Evolutionary conservation across 2,113 vertebrate species (phyloP), one percentile per base, ranked within the genome.

Genomic region (Puntigrus tetrazona): DNA sequence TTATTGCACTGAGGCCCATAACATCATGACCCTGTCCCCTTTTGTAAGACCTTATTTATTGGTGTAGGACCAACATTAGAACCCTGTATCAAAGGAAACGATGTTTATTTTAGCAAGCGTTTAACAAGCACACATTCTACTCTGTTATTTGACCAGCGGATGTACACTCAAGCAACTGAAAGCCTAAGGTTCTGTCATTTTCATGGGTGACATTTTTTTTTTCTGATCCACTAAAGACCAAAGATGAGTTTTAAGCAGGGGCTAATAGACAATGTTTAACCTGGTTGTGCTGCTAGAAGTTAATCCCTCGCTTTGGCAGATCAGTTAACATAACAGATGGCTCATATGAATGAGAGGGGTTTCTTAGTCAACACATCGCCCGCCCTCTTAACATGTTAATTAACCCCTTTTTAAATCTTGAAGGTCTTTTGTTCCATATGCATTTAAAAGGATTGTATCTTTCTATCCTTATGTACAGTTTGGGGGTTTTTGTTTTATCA

Each of bases 1-100:
- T 91, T 92, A 91, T 92, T 94, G 94, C 94, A 95, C 94, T 93
- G 92, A 95, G 92, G 94, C 89, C 90, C 94, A 85, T 92, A 94
- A 94, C 92, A 91, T 90, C 90, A 93, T 91, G 92, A 91, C 90
- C 91, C 89, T 89, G 93, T 93, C 88, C 86, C 88, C 91, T 90
- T 93, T 93, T 92, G 91, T 93, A 92, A 93, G 93, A 94, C 95
- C 92, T 95, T 96, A 95, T 96, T 96, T 96, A 95, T 96, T 95
- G 94, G 94, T 95, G 91, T 93, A 92, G 93, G 93, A 94, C 91
- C 87, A 82, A 93, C 89, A 88, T 89, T 87, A 75, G 63, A 36
- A 79, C 65, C 67, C 63, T 80, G 61, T 61, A 65, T 31, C 47
- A 63, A 79, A 82, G 63, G n/a, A 69, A 72, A 65, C 7, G 1